Base-by-base conservation (phyloP, 2,888 invertebrate species). In the Pachymerium ferrugineum region DNA sequence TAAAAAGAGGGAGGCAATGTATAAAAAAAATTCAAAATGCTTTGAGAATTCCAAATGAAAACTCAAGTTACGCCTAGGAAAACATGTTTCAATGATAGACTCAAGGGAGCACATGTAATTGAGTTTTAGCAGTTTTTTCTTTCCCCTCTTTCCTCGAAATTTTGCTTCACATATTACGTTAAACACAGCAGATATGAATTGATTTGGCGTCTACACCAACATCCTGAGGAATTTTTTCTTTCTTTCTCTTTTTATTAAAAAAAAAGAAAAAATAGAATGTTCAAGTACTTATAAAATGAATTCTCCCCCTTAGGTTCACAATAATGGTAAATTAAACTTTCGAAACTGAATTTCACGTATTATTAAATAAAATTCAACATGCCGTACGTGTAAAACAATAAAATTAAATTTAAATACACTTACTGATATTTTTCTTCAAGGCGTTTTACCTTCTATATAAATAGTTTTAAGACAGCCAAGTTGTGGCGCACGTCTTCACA, bases 11-110 rank as follows among this genome's bases (percentile, higher is more conserved):
- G 19, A 16, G 47, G 19, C 19, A 54, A 54, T 25, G 54, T 22
- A 42, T 42, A 28, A 62, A 62, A 62, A 62, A 62, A 62, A 62
- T 62, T 62, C 62, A 62, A 62, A 62, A 62, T 62, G 62, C 62
- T 62, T 62, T 62, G 62, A 62, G 62, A 62, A 62, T 62, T 62
- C 62, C 25, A 62, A 62, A 62, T 62, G 62, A 62, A 62, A 62
- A 62, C 62, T 62, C 62, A 62, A 62, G 62, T 62, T 62, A 62
- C 62, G 62, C 62, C 62, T 62, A 62, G 62, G 62, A 62, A 62
- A 62, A 62, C 62, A 62, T 62, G 62, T 62, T 62, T 62, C 62
- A 62, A 62, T 62, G 62, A 62, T 62, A 62, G 62, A 62, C 62
- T 62, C 62, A 62, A 62, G 62, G 62, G 62, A 62, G 62, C 62